Evolutionary conservation across 2,888 invertebrate species (phyloP), one percentile per base, ranked within the genome.

Genomic region (Thereva nobilitata): DNA sequence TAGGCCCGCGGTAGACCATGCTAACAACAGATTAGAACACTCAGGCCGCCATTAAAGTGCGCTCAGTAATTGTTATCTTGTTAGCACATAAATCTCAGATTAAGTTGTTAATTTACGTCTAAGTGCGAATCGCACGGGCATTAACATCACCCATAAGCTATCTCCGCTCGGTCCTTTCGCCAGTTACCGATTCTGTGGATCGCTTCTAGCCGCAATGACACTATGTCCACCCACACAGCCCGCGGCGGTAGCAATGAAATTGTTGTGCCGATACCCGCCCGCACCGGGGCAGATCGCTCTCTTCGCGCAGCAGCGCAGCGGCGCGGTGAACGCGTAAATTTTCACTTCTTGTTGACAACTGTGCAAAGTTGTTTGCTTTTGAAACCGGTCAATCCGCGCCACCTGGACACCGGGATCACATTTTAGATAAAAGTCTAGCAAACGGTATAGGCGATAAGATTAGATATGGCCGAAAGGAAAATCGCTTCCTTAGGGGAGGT

Each of bases 81-180:
- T 61, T 61, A 61, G 61, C 61, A 50, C 61, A 61, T 61, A 61
- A 61, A 50, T 61, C 50, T 50, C 61, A 61, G 61, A 61, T 61
- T 61, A 61, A 61, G 61, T 61, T 61, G 61, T 61, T 61, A 61
- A 61, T 61, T 61, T 61, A 50, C 61, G 61, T 61, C 41, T 61
- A 50, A 50, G 42, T 40, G 49, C 47, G 61, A 50, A 61, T 61
- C 40, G 50, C 9, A 42, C 34, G 41, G 40, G 40, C 49, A 61
- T 61, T 50, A 50, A 50, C 41, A 23, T 12, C 9, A 5, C 34
- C 7, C 50, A 50, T 7, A 50, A 50, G 6, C 50, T 9, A 23
- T 23, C 35, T 23, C 7, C 7, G 6, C 50, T 23, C 23, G 23
- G 23, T 50, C 50, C 50, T 50, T 50, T 50, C 50, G 34, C 34